A percentile compares a stretch with the other conserved stretches of the same genome.
phyloP scores from a whole-genome alignment of 2,888 invertebrate genomes.

The Uloborus plumipes region DNA sequence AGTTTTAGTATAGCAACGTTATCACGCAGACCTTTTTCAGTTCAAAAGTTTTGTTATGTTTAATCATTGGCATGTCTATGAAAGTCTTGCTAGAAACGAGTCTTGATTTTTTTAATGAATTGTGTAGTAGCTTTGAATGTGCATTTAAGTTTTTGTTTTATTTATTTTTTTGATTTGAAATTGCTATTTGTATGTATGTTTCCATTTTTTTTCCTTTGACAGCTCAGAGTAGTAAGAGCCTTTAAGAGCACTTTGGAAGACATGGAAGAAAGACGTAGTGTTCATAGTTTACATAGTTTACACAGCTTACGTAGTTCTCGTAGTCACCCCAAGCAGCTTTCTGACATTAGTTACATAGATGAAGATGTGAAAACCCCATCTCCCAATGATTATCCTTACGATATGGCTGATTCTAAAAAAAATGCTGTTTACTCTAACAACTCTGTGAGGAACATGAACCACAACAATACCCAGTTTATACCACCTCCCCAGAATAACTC shows the following conservation, averaged over 20 bases:
- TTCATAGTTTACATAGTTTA: constrained; percentile 92
- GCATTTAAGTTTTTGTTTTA: constrained; percentile 9
- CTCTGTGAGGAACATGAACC: constrained; percentile 55
- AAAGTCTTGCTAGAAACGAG: constrained; percentile 16
- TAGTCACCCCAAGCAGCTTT: constrained; percentile 82
- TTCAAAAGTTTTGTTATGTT: constrained; percentile 9
- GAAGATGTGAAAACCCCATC: constrained; percentile 75
- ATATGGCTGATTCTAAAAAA: constrained; percentile 64
- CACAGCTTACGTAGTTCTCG: constrained; percentile 86
- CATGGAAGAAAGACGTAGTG: constrained; percentile 97
- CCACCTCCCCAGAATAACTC: constrained; percentile 21
- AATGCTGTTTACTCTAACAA: constrained; percentile 66
- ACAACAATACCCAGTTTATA: constrained; percentile 52
- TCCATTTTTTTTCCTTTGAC: constrained; percentile 74
- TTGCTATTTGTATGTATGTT: constrained; percentile 68
- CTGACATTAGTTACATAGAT: constrained; percentile 88
- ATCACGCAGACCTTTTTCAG: constrained; percentile 7
- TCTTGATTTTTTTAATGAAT: not conserved
- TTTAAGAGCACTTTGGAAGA: constrained; percentile 99
- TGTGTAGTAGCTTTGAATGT: constrained; percentile 36
- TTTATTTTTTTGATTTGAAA: constrained; percentile 29
- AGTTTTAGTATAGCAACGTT: no score
- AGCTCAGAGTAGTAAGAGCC: constrained; percentile 99
- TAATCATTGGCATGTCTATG: constrained; percentile 15
- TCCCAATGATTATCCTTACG: constrained; percentile 69